Evolutionary conservation across 2,888 invertebrate genomes (phyloP).

Genomic region (Agrochola litura): DNA sequence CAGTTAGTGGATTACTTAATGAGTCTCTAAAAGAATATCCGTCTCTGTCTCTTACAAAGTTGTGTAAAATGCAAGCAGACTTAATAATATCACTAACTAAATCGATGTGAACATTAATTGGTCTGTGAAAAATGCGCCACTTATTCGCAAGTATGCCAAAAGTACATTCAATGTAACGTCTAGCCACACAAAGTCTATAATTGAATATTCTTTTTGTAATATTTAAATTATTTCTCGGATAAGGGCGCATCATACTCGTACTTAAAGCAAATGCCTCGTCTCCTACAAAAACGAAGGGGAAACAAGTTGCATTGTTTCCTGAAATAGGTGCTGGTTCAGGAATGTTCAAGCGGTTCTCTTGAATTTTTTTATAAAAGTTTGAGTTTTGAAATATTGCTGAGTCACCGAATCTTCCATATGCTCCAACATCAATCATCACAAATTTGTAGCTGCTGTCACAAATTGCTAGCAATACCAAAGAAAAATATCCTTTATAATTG

Average conservation of each 20-base stretch:
- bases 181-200: constrained; percentile 46
- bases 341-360: constrained; percentile 47
- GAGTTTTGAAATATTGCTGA: constrained; percentile 65
- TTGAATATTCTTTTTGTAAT: constrained; percentile 40
- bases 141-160: constrained; percentile 49
- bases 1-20: constrained; percentile 55
- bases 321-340: background rate
- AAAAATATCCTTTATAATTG: constrained; percentile 57
- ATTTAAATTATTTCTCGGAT: constrained; percentile 48
- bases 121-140: constrained; percentile 58
- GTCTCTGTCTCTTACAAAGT: constrained; percentile 44
- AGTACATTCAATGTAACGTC: constrained; percentile 54
- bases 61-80: constrained; percentile 58
- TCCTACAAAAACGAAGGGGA: constrained; percentile 55
- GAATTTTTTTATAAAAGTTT: constrained; percentile 57
- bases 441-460: constrained; percentile 57
- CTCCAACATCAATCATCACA: constrained; percentile 59
- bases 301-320: constrained; percentile 10
- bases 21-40: constrained; percentile 63
- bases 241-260: constrained; percentile 60
- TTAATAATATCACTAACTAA: constrained; percentile 38
- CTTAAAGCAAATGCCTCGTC: constrained; percentile 56
- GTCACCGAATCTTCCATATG: constrained; percentile 65
- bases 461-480: constrained; percentile 60
- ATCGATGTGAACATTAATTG: constrained; percentile 50